Evolutionary conservation across 2,888 invertebrate species (phyloP).

Genomic region (Ganaspis brasiliensis): DNA sequence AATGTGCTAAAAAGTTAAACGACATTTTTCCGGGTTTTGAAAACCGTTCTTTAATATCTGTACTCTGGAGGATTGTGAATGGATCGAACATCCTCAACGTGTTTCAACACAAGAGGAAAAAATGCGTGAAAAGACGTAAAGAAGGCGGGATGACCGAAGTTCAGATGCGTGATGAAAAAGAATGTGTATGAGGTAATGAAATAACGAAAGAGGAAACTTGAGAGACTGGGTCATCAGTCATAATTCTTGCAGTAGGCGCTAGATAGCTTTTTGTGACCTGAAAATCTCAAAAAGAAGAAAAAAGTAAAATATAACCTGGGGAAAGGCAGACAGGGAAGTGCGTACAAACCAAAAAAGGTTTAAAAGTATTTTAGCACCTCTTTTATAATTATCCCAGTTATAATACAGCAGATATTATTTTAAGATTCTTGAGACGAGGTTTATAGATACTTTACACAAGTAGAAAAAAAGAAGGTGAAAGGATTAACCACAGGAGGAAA

Average conservation of each 20-base stretch:
- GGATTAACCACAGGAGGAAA: conserved; percentile 23
- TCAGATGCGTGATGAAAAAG: not conserved
- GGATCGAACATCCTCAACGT: not conserved
- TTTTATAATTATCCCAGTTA: not conserved
- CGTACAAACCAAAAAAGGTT: not conserved
- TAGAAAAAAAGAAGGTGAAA: conserved; percentile 33
- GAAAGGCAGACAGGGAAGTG: not conserved
- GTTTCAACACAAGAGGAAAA: not conserved
- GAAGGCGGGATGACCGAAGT: conserved; percentile 12
- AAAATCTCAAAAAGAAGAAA: not conserved
- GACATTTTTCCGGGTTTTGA: not conserved
- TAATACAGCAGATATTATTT: conserved; percentile 12
- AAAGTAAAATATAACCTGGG: not conserved
- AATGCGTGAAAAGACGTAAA: not conserved
- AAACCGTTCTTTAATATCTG: not conserved
- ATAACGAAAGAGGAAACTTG: conserved; percentile 37
- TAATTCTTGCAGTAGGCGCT: conserved; percentile 34
- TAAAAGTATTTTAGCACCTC: not conserved
- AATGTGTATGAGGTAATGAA: conserved; percentile 36
- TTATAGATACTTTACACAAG: conserved; percentile 5
- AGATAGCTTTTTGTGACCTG: conserved; percentile 4
- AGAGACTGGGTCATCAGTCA: conserved; percentile 39
- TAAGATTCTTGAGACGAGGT: conserved; percentile 18
- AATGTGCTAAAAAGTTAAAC: too few relatives aligned
- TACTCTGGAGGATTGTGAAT: too few relatives aligned